These are phyloP conservation scores for Gymnoscopelus braueri DNA, from an alignment of 2,797 vertebrate genomes.

Conservation along the genomic window DNA sequence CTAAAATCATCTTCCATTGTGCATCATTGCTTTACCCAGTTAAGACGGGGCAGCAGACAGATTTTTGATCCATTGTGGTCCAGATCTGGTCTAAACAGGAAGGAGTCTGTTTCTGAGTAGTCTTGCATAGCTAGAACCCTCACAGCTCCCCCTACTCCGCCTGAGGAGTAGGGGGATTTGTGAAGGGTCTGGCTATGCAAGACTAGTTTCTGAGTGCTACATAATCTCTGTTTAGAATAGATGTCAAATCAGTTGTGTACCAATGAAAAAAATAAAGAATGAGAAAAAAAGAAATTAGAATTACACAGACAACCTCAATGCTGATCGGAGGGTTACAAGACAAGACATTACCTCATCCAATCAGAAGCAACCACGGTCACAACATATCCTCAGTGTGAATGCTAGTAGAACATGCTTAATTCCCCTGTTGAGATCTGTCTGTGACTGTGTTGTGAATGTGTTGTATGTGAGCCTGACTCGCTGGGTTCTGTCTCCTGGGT, in stretches of 20 bases:
- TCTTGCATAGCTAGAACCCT: no score
- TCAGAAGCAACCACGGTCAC: conserved; percentile 5
- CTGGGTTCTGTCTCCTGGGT: conserved; percentile 22
- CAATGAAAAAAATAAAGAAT: no score
- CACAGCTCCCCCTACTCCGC: no score
- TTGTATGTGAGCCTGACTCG: conserved; percentile 2
- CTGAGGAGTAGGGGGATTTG: no score
- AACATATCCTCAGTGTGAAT: conserved; percentile 13
- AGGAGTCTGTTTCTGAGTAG: no score
- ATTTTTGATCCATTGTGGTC: neutral
- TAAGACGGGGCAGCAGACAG: neutral
- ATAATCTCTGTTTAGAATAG: no score
- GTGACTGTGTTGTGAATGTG: conserved; percentile 18
- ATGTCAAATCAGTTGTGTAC: no score
- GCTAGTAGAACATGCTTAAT: no score
- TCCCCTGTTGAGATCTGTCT: no score
- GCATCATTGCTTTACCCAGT: neutral
- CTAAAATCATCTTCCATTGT: neutral
- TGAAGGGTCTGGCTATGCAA: no score
- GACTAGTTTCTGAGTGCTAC: no score
- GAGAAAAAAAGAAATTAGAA: no score
- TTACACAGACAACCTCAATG: neutral
- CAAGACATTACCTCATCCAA: neutral
- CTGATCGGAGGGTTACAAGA: neutral
- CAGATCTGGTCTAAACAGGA: conserved; percentile 3